These are phyloP conservation scores for Nycticorax nycticorax DNA, from an alignment of 2,113 vertebrate genomes.

Conservation along the genomic window DNA sequence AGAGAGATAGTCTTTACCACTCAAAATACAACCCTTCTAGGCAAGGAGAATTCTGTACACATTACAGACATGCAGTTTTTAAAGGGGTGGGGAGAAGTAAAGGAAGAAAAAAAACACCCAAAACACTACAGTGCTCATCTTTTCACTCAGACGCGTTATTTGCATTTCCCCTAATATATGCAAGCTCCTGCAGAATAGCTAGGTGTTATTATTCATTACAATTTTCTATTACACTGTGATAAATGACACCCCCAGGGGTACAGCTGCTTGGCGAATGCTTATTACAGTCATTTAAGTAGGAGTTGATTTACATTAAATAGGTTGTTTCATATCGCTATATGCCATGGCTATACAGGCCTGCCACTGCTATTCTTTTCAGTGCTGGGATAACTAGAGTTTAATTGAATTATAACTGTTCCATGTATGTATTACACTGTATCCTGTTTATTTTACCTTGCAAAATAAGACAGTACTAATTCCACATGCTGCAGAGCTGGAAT, in stretches of 20 bases:
- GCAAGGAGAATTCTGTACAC: constrained; percentile 25
- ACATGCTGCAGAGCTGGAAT: not conserved
- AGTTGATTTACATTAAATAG: constrained; percentile 94
- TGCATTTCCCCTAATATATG: constrained; percentile 56
- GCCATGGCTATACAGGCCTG: constrained; percentile 75
- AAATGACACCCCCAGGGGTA: constrained; percentile 90
- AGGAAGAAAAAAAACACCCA: not conserved
- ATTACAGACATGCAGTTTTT: not conserved
- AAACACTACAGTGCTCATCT: not conserved
- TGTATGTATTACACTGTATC: constrained; percentile 78
- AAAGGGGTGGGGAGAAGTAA: not conserved
- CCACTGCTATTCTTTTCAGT: constrained; percentile 77
- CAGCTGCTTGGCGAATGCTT: constrained; percentile 80
- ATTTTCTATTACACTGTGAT: constrained; percentile 92
- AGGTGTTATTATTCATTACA: constrained; percentile 91
- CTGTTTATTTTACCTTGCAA: constrained; percentile 79
- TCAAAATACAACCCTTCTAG: constrained; percentile 47
- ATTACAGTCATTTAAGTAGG: constrained; percentile 92
- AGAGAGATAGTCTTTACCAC: constrained; percentile 5
- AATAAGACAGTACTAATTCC: constrained; percentile 75
- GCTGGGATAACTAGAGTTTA: constrained; percentile 81
- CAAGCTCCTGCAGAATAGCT: constrained; percentile 58
- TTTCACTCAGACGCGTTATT: constrained; percentile 14
- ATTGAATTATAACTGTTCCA: constrained; percentile 88
- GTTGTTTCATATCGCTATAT: constrained; percentile 85